A percentile compares a stretch with the other conserved stretches of the same genome.
phyloP scores from a whole-genome alignment of 2,797 vertebrate species.

The Nyctibius grandis region DNA sequence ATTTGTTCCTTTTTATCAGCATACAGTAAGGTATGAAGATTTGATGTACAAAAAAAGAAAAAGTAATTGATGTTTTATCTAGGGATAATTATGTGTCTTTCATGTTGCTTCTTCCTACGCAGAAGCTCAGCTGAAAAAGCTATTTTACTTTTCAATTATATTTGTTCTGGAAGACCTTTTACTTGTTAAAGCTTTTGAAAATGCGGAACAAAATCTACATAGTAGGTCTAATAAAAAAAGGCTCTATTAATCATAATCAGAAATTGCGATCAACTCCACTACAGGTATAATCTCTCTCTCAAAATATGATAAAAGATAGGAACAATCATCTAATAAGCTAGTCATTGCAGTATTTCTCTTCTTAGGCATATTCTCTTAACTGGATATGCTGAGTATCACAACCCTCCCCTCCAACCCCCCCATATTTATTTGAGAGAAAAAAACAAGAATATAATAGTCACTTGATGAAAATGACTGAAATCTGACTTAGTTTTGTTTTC shows the following conservation, averaged over 20 bases:
- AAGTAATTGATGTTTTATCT: slow-evolving; percentile 23
- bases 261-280: neutral
- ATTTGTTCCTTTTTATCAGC: neutral
- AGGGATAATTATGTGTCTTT: slow-evolving; percentile 21
- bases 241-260: slow-evolving; percentile 12
- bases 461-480: neutral
- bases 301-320: slow-evolving; percentile 11
- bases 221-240: neutral
- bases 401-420: fast-evolving
- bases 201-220: neutral
- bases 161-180: slow-evolving; percentile 9
- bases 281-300: slow-evolving; percentile 8
- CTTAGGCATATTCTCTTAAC: neutral
- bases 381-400: neutral
- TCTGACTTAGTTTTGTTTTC: neutral
- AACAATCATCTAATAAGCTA: neutral
- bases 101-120: neutral
- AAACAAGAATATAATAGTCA: neutral
- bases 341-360: neutral
- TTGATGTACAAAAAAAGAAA: neutral
- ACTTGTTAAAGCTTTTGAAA: neutral
- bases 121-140: neutral
- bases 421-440: neutral
- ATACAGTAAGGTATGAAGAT: neutral
- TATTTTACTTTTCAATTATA: neutral